Base-by-base conservation (phyloP, 2,888 invertebrate genomes). In the Parnassius mnemosyne region DNA sequence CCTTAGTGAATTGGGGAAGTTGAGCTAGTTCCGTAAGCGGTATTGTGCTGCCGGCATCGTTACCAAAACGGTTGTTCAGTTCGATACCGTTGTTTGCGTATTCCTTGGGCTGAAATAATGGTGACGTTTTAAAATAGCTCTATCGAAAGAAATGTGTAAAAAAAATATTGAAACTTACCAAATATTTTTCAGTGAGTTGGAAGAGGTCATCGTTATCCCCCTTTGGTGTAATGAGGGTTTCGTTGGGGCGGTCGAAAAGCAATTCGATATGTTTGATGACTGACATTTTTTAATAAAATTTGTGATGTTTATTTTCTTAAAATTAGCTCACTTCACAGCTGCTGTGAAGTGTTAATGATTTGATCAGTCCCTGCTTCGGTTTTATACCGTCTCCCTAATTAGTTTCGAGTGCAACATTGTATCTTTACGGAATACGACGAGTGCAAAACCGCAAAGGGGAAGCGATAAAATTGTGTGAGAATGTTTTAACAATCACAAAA, bases 141-240 rank as follows among this genome's bases (percentile, higher is more conserved):
- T n/a, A n/a, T n/a, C n/a, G n/a, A n/a, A n/a, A n/a, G 34, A 34
- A 34, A 34, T 11, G 11, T 11, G 11, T 47, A 44, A 51, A 51
- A n/a, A 43, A 42, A 57, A 41, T 47, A 57, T 44, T 16, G 3
- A 53, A 57, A 87, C 93, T 93, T 84, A 95, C 95, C 92, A 95
- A 76, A 70, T 93, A 93, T 65, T 92, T 84, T 58, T 92, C 79
- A 0, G 94, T 93, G 7, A 95, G 90, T 67, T 94, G 92, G 68
- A 95, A 95, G 12, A 93, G 83, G 16, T 92, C 84, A 65, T 92
- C 92, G 0, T 90, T 72, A 0, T 94, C 93, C 12, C 94, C 94
- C 73, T 94, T 94, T 0, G 94, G 93, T 20, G 93, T 90, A 66
- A 94, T 93, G 61, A 94, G 77, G 0, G 94, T 91, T 75, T 94